Base-by-base conservation (phyloP, 2,113 vertebrate species). In the Lanius collurio region DNA sequence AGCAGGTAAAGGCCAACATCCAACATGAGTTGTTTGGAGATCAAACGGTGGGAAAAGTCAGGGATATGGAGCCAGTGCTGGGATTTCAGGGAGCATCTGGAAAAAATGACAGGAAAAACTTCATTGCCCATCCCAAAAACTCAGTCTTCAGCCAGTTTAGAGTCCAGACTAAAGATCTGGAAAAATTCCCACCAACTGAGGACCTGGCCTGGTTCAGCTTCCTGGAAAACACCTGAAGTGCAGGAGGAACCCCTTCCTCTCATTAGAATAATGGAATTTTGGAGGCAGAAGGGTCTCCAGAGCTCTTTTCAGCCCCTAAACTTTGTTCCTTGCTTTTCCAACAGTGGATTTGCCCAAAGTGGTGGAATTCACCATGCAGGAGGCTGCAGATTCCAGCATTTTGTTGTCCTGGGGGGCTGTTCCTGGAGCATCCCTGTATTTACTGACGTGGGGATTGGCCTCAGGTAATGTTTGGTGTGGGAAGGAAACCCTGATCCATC, bases 291-390 rank as follows among this genome's bases (percentile, higher is more conserved):
- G 64, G 1, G 4, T 57, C 31, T 59, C 53, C 39, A 39, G 6
- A 74, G 23, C 49, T 26, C 2, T 15, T 55, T 35, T 6, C 28
- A 35, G 44, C 17, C 18, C 27, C 30, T 69, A 0, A 90, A 6
- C 6, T 83, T 71, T 23, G 4, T 30, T 44, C 70, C 26, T 79
- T 82, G 57, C 23, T 76, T 79, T 93, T 82, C 83, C 53, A 64
- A 6, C 90, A 98, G 98, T 97, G 98, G 98, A 98, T 95, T 97
- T 99, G 55, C 98, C 98, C 24, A 98, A 98, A 96, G 98, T 99
- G 88, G 96, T 71, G 1, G 94, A 93, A 30, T 98, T 99, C 60
- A 75, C 67, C 8, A 89, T 97, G 26, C 91, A 97, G 81, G 98
- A 99, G 86, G 97, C 93, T 5, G 95, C 97, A 0, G 97, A 98